These are phyloP conservation scores for Alosa alosa DNA, from an alignment of 2,113 vertebrate species.

Conservation along the genomic window DNA sequence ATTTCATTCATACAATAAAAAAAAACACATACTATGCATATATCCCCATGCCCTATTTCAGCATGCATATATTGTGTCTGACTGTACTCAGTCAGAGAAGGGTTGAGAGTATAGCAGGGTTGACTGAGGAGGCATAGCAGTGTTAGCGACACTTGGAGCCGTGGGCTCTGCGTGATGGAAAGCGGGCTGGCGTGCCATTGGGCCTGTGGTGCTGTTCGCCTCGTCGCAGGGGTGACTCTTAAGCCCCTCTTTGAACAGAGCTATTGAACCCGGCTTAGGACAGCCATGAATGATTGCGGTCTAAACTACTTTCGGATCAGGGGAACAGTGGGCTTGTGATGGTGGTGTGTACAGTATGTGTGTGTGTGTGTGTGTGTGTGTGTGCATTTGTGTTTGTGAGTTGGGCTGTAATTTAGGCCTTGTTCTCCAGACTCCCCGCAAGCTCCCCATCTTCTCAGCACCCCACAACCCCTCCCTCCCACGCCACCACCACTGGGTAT, in stretches of 20 bases:
- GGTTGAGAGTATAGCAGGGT: not conserved
- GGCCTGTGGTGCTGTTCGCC: not conserved
- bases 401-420: not conserved
- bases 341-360: no score
- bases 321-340: constrained; percentile 1
- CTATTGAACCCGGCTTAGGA: constrained; percentile 53
- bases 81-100: not conserved
- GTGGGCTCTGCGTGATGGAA: not conserved
- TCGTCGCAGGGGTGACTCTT: constrained; percentile 43
- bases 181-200: not conserved
- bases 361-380: not conserved
- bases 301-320: constrained; percentile 48
- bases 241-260: constrained; percentile 35
- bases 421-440: not conserved
- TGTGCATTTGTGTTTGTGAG: not conserved
- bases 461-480: not conserved
- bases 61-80: not conserved
- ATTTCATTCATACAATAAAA: no score
- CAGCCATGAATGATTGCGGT: constrained; percentile 54
- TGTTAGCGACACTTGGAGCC: not conserved
- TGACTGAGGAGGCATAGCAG: not conserved
- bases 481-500: not conserved
- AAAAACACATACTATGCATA: no score
- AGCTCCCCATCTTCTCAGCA: not conserved
- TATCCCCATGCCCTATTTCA: no score